These are phyloP conservation scores for Eulemur macaco DNA, from an alignment of 2,113 vertebrate species.

Conservation along the genomic window DNA sequence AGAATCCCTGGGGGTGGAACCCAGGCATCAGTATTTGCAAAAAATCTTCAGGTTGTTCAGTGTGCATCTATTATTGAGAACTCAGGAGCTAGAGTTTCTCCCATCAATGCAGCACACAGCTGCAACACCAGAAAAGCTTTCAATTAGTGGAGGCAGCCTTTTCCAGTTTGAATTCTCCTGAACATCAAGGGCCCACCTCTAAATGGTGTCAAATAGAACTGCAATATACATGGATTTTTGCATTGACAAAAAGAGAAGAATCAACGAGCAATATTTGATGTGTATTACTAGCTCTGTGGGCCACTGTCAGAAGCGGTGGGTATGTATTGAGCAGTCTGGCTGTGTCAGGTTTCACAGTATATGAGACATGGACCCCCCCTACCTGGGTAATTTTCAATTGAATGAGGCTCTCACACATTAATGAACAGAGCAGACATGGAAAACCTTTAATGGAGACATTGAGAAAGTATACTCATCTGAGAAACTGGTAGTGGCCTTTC, in stretches of 20 bases:
- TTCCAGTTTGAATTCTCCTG: neutral
- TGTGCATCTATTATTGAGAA: neutral
- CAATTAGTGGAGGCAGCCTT: neutral
- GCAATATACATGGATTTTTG: neutral
- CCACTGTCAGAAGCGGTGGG: neutral
- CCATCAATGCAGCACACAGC: neutral
- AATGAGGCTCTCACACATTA: neutral
- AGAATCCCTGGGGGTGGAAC: neutral
- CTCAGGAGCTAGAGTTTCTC: neutral
- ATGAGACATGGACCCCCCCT: neutral
- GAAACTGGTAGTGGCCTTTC: neutral
- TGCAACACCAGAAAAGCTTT: neutral
- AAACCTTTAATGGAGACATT: neutral
- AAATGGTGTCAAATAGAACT: neutral
- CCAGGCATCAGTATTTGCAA: neutral
- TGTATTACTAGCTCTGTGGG: neutral
- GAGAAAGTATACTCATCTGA: neutral
- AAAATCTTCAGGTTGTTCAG: neutral
- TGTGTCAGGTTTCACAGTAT: neutral
- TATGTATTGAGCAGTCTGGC: neutral
- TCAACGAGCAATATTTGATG: neutral
- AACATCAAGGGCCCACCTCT: neutral
- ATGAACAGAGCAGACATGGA: neutral
- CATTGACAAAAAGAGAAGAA: neutral
- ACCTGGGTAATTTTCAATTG: neutral